phyloP scores from a whole-genome alignment of 2,797 vertebrate genomes.

The Xiphorhynchus erythropygius region DNA sequence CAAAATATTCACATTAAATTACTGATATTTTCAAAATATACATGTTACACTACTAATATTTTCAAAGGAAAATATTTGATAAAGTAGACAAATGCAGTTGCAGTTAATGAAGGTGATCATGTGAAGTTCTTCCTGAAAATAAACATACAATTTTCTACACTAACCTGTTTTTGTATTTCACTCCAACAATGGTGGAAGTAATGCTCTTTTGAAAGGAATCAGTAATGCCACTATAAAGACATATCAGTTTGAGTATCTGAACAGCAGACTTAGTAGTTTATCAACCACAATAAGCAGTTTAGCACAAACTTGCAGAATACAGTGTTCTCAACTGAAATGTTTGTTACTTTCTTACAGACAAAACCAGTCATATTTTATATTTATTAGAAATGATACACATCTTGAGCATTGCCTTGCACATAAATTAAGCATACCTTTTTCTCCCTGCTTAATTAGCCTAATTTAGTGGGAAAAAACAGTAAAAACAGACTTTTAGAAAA shows the following conservation, averaged over 20 bases:
- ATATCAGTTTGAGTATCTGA: not conserved
- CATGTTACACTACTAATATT: not conserved
- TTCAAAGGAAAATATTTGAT: not conserved
- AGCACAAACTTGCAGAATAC: not conserved
- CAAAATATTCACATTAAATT: not conserved
- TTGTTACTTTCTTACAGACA: not conserved
- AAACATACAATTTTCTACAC: not conserved
- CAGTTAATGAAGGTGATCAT: not conserved
- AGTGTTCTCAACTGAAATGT: not conserved
- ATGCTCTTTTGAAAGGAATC: constrained; percentile 3
- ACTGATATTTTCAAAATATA: not conserved
- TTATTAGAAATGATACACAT: not conserved
- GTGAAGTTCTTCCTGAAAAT: not conserved
- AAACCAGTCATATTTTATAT: not conserved
- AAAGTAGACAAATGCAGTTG: not conserved
- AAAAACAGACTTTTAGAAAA: not conserved
- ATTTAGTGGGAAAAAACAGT: not conserved
- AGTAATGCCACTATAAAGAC: not conserved
- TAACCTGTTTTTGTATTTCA: not conserved
- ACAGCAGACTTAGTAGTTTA: not conserved
- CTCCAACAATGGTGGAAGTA: not conserved
- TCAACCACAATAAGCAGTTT: not conserved
- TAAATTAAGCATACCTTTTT: not conserved
- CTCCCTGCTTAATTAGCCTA: not conserved
- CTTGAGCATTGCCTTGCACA: not conserved